Conservation (phyloP, 2,888 invertebrate species). For the Conistra vaccinii region DNA sequence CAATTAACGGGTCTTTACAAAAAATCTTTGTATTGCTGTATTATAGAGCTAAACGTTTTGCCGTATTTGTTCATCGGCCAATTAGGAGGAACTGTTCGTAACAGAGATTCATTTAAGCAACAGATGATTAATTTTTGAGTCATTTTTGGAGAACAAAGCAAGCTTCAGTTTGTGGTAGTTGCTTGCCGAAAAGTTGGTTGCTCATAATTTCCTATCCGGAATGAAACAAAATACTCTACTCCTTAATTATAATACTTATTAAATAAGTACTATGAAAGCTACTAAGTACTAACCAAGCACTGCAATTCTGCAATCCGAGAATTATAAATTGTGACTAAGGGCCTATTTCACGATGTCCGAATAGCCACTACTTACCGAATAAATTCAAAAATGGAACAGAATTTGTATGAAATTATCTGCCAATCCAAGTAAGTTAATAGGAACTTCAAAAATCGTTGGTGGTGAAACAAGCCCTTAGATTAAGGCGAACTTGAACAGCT, state of each 20-base stretch:
- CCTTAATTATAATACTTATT: neutral
- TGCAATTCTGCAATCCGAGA: neutral
- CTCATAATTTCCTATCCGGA: neutral
- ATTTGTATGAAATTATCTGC: no score
- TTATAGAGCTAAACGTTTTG: slow-evolving; percentile 54
- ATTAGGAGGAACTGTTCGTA: slow-evolving; percentile 48
- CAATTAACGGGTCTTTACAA: slow-evolving; percentile 83
- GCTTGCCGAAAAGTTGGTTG: neutral
- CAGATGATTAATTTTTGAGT: slow-evolving; percentile 45
- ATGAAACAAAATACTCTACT: neutral
- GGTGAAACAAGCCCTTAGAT: no score
- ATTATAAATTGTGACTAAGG: neutral
- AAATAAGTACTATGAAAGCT: neutral
- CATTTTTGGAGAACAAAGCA: slow-evolving; percentile 30
- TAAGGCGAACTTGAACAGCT: neutral
- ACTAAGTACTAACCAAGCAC: neutral
- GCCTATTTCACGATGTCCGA: no score
- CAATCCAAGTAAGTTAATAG: no score
- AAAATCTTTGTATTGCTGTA: slow-evolving; percentile 69
- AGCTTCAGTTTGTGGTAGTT: neutral
- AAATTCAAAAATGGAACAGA: no score
- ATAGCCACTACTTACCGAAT: no score
- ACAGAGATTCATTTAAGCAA: slow-evolving; percentile 40
- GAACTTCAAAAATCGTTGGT: no score
- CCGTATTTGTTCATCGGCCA: slow-evolving; percentile 52